Evolutionary conservation across 2,888 invertebrate genomes (phyloP).

Genomic region (Pachycephus smyrnensis): DNA sequence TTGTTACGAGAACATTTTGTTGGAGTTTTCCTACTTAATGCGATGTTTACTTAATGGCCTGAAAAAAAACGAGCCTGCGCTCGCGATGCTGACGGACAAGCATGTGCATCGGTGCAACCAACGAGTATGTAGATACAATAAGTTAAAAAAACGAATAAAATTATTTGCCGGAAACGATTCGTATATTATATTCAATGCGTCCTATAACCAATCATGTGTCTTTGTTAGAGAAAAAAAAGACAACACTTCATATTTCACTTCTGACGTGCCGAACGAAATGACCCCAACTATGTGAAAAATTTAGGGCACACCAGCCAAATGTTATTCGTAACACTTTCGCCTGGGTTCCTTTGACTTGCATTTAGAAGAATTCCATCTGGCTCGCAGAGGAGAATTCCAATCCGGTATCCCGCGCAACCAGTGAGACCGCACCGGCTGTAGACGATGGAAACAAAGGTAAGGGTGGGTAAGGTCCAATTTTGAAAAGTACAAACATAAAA

Average conservation of each 20-base stretch:
- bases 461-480: background rate
- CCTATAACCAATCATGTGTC: background rate
- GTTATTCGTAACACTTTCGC: background rate
- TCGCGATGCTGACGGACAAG: background rate
- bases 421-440: background rate
- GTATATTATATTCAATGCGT: background rate
- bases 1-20: slow-evolving; percentile 48
- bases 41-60: slow-evolving; percentile 49
- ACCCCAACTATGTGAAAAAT: background rate
- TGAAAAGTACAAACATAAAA: background rate
- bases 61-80: slow-evolving; percentile 32
- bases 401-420: background rate
- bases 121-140: background rate
- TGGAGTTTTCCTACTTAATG: slow-evolving; percentile 41
- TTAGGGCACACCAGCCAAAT: background rate
- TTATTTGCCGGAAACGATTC: background rate
- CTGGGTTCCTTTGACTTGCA: background rate
- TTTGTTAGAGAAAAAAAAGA: background rate
- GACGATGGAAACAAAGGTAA: background rate
- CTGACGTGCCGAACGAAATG: background rate
- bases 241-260: background rate
- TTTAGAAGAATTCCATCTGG: background rate
- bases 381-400: background rate
- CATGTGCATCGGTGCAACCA: background rate
- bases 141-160: background rate